These are phyloP conservation scores for Hippopotamyrus pictus DNA, from an alignment of 2,797 vertebrate genomes.

Conservation along the genomic window DNA sequence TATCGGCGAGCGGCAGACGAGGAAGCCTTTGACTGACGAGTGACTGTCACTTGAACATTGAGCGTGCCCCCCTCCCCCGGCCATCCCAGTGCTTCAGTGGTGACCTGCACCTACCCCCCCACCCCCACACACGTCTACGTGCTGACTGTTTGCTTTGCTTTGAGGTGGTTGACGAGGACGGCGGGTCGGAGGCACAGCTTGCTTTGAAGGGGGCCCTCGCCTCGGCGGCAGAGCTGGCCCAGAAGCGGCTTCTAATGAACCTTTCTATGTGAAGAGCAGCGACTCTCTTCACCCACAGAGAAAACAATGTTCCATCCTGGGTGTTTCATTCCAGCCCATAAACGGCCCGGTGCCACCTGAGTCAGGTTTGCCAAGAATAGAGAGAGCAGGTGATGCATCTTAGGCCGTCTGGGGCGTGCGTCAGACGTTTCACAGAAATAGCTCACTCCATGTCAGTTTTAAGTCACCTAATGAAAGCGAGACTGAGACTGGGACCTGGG, in stretches of 20 bases:
- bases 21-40: conserved; percentile 59
- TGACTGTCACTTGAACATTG: conserved; percentile 73
- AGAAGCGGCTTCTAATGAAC: conserved; percentile 11
- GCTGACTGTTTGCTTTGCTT: conserved; percentile 12
- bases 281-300: conserved; percentile 4
- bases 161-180: conserved; percentile 15
- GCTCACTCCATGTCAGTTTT: background rate
- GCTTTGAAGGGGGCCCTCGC: background rate
- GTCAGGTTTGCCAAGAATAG: background rate
- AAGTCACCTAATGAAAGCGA: conserved; percentile 6
- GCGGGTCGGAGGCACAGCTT: background rate
- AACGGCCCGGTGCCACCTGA: background rate
- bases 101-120: background rate
- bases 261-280: conserved; percentile 29
- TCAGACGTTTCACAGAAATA: background rate
- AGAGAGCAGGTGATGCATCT: background rate
- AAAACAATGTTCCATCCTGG: conserved; percentile 7
- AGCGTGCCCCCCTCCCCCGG: conserved; percentile 60
- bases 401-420: background rate
- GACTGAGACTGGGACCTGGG: background rate
- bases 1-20: conserved; percentile 66
- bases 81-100: conserved; percentile 21
- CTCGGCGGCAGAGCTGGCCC: background rate
- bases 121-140: background rate
- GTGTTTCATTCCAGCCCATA: background rate